Base-by-base conservation (phyloP, 2,113 vertebrate genomes). In the Amphiprion percula region DNA sequence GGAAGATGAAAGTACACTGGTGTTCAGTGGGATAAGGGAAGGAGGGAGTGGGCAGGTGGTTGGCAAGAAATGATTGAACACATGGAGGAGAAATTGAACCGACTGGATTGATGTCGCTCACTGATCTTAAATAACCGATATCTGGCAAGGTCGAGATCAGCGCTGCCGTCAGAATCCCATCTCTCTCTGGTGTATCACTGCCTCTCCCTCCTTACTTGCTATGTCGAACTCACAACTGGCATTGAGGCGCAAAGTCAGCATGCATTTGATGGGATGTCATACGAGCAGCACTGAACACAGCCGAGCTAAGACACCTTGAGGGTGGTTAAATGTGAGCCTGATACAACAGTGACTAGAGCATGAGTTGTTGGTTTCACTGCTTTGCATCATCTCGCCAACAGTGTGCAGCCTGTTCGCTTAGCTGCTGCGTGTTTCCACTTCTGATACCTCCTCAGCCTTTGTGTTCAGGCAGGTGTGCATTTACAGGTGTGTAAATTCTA, bases 311-410 rank as follows among this genome's bases (percentile, higher is more conserved):
- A 82, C 70, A 61, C 74, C 62, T 77, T 63, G 12, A 46, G 52
- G 69, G 39, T 37, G 33, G 44, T 33, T 83, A 26, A 52, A 63
- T 56, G 28, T 56, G 15, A 65, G 62, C 61, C 58, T 62, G 78
- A 77, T 79, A 87, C 19, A 76, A 44, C 63, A 63, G 21, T 15
- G 58, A 75, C 61, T 60, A 61, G 46, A 59, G 62, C 52, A 46
- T 1, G 50, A 79, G 49, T 58, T 33, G 68, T 17, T 83, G 49
- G 24, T 90, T 90, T 90, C 90, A 88, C 16, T 12, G 63, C 67
- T 87, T 89, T 92, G 80, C 87, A 88, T 91, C 89, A 90, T 86
- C 80, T 15, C 33, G 46, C 64, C 65, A 67, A 33, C 44, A 16
- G 50, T 64, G 60, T 70, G 21, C 78, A 56, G 52, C 67, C 65